Evolutionary conservation across 2,797 vertebrate species (phyloP).

Genomic region (Valencia hispanica): DNA sequence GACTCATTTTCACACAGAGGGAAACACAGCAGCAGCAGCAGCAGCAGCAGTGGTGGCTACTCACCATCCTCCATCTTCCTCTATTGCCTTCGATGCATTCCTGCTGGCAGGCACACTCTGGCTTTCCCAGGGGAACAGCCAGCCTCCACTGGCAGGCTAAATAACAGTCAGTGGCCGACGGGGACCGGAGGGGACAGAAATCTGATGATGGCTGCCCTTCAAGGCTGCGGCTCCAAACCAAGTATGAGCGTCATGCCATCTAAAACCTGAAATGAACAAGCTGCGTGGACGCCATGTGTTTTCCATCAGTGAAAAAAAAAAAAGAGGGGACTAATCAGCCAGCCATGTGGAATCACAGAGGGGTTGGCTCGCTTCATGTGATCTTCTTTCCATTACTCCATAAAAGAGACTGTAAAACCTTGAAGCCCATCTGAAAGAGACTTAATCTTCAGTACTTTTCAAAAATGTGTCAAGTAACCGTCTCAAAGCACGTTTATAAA

Average conservation of each 20-base stretch:
- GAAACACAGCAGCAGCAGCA: constrained; percentile 67
- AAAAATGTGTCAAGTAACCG: constrained; percentile 31
- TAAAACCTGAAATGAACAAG: constrained; percentile 66
- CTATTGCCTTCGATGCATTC: constrained; percentile 71
- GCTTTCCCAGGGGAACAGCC: constrained; percentile 68
- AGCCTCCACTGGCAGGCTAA: constrained; percentile 73
- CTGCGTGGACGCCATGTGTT: constrained; percentile 71
- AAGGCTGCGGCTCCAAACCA: constrained; percentile 59
- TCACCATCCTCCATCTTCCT: constrained; percentile 79
- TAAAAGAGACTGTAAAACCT: constrained; percentile 62
- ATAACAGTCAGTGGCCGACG: constrained; percentile 72
- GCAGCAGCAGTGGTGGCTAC: constrained; percentile 60
- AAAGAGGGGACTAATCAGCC: constrained; percentile 63
- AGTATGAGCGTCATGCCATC: constrained; percentile 42
- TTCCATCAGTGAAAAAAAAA: constrained; percentile 63
- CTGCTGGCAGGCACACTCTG: constrained; percentile 76
- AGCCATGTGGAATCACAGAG: constrained; percentile 72
- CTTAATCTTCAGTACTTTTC: constrained; percentile 31
- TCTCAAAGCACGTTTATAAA: constrained; percentile 16
- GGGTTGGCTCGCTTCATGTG: constrained; percentile 60
- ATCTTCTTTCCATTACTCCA: constrained; percentile 73
- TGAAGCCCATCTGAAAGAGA: constrained; percentile 37
- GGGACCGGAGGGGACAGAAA: constrained; percentile 60
- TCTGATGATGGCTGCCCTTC: constrained; percentile 69
- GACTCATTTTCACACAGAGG: constrained; percentile 81